Evolutionary conservation across 1,140 invertebrate species (phyloP), one percentile per base, ranked within the genome.

Genomic region (Eufriesea mexicana): DNA sequence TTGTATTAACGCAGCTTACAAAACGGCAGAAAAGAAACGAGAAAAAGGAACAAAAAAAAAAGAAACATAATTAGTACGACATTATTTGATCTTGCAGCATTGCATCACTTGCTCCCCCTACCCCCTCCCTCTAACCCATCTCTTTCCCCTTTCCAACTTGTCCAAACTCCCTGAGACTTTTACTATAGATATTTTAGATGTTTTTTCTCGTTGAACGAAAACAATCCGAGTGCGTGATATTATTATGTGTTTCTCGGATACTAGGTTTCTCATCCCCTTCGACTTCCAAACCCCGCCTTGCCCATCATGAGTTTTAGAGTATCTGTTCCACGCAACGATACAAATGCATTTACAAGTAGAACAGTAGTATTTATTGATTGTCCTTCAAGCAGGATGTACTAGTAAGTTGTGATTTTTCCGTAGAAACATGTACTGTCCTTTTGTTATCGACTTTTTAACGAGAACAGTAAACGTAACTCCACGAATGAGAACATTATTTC

Each of bases 321-420:
- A 76, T 70, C 86, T 76, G 70, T 83, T 86, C 86, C 86, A 85
- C 76, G 79, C 77, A 75, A 78, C 86, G 66, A 87, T 87, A 87
- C 66, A 45, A 84, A 87, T 88, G 84, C 86, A 88, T 88, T 88
- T 88, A 87, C 76, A 73, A 77, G 79, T 88, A 87, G 85, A 87
- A 88, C 83, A 81, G 77, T 88, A 88, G 86, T 88, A 87, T 88
- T 87, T 88, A 88, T 88, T 87, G 83, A 87, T 74, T 83, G 78
- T 84, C 86, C 79, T 88, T 84, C 54, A 51, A 76, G 75, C 78
- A 57, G 73, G 78, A 82, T 75, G 61, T 71, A 86, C 62, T 81
- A 84, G 83, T 83, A 84, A 73, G 83, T 84, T 78, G 86, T 88
- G 85, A 88, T 84, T 81, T 73, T 71, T 59, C 64, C 45, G 78